Percentiles rank a stretch among this genome's conserved stretches.
Evolutionary conservation across 2,888 invertebrate species (phyloP).

Genomic region (Lissonota sp.): DNA sequence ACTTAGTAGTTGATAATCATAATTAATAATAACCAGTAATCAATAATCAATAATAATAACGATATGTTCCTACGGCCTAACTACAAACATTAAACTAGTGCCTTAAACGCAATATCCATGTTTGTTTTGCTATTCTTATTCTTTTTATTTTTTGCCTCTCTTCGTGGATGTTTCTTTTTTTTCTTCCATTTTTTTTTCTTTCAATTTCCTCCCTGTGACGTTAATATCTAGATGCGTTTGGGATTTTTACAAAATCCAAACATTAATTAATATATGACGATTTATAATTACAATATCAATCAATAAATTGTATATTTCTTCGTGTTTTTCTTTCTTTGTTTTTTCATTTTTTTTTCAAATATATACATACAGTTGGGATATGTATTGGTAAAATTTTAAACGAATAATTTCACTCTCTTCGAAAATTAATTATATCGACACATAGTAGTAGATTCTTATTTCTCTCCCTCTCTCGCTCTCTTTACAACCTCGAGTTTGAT

Average conservation of each 20-base stretch:
- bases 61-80: slow-evolving; percentile 79
- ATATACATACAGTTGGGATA: slow-evolving; percentile 81
- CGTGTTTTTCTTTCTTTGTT: slow-evolving; percentile 22
- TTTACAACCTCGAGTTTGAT: slow-evolving; percentile 79
- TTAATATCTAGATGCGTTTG: slow-evolving; percentile 42
- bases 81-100: slow-evolving; percentile 78
- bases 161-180: slow-evolving; percentile 38
- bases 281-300: slow-evolving; percentile 71
- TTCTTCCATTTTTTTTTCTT: slow-evolving; percentile 1
- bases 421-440: slow-evolving; percentile 76
- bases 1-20: slow-evolving; percentile 57
- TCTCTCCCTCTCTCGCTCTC: slow-evolving; percentile 34
- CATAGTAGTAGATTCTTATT: slow-evolving; percentile 62
- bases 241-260: slow-evolving; percentile 60
- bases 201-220: slow-evolving; percentile 21
- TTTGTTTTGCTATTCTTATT: slow-evolving; percentile 59
- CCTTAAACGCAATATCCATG: slow-evolving; percentile 75
- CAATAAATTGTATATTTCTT: slow-evolving; percentile 74
- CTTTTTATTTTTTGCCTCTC: slow-evolving; percentile 68
- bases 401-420: slow-evolving; percentile 68
- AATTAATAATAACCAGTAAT: slow-evolving; percentile 55
- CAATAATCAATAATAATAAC: slow-evolving; percentile 76
- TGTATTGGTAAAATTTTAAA: slow-evolving; percentile 77
- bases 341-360: slow-evolving; percentile 74
- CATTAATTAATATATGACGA: slow-evolving; percentile 72